phyloP scores from a whole-genome alignment of 2,113 vertebrate species.

The Nycticryphes semicollaris region DNA sequence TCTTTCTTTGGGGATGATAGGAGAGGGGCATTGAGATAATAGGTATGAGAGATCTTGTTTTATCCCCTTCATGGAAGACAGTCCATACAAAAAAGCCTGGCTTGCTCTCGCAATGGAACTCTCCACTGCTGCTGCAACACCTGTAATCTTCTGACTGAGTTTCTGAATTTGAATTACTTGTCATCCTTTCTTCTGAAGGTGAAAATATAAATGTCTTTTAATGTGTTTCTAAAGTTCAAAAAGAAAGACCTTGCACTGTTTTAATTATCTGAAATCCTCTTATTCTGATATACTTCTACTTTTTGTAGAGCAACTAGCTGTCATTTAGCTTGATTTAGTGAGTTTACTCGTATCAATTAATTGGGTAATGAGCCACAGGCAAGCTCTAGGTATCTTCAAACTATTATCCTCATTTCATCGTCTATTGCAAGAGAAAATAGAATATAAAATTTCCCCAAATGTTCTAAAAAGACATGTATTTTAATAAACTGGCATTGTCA shows the following conservation, averaged over 20 bases:
- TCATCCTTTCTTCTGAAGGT: background rate
- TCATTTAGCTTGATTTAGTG: slow-evolving; percentile 46
- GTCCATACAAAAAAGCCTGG: background rate
- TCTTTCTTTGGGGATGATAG: background rate
- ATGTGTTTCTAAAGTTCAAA: background rate
- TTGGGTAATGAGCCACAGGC: slow-evolving; percentile 52
- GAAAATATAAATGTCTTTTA: slow-evolving; percentile 10
- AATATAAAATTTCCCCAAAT: slow-evolving; percentile 31
- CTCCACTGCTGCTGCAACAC: background rate
- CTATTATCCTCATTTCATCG: slow-evolving; percentile 44
- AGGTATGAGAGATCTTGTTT: background rate
- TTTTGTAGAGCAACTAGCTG: slow-evolving; percentile 17
- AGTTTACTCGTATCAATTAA: slow-evolving; percentile 65
- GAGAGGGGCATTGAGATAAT: background rate
- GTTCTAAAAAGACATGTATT: background rate
- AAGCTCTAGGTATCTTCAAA: slow-evolving; percentile 18
- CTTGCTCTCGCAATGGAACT: background rate
- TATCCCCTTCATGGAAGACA: background rate
- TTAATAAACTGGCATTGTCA: background rate
- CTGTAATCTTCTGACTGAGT: background rate
- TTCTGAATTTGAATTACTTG: background rate
- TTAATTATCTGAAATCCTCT: background rate
- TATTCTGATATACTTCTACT: background rate
- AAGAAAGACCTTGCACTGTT: background rate
- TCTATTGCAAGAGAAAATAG: slow-evolving; percentile 33